These are phyloP conservation scores for Oasisia sp. DNA, from an alignment of 2,888 invertebrate genomes.

Conservation along the genomic window DNA sequence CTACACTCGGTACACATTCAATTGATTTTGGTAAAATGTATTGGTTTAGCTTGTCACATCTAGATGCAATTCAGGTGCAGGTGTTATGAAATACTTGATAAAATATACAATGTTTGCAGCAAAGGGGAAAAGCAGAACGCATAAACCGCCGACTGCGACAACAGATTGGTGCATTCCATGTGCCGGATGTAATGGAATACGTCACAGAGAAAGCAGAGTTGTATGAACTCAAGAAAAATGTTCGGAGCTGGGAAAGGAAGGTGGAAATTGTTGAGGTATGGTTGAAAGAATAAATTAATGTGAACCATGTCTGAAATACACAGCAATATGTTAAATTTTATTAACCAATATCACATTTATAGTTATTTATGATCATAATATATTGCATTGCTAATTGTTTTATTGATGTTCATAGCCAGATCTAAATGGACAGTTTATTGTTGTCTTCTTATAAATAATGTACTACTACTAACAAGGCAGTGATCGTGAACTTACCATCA, in stretches of 20 bases:
- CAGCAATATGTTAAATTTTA: background rate
- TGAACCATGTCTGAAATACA: background rate
- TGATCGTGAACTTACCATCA: background rate
- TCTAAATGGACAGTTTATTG: background rate
- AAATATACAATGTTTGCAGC: constrained; percentile 45
- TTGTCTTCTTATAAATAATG: background rate
- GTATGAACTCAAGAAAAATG: constrained; percentile 65
- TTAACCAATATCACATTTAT: background rate
- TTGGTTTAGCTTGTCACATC: too few species aligned
- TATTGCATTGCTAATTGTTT: background rate
- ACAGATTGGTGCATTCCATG: constrained; percentile 63
- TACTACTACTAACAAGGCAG: background rate
- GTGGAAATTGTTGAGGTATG: constrained; percentile 65
- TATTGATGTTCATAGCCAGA: background rate
- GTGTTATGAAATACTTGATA: background rate
- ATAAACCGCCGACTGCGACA: constrained; percentile 62
- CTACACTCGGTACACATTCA: too few species aligned
- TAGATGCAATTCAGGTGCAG: background rate
- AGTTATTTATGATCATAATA: background rate
- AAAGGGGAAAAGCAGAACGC: constrained; percentile 61
- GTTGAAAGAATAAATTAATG: background rate
- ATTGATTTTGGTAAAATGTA: background rate
- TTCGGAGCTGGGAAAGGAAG: constrained; percentile 65
- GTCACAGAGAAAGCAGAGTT: constrained; percentile 63
- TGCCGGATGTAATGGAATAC: constrained; percentile 66